phyloP scores from a whole-genome alignment of 2,888 invertebrate species.

The Orthonychiurus folsomi region DNA sequence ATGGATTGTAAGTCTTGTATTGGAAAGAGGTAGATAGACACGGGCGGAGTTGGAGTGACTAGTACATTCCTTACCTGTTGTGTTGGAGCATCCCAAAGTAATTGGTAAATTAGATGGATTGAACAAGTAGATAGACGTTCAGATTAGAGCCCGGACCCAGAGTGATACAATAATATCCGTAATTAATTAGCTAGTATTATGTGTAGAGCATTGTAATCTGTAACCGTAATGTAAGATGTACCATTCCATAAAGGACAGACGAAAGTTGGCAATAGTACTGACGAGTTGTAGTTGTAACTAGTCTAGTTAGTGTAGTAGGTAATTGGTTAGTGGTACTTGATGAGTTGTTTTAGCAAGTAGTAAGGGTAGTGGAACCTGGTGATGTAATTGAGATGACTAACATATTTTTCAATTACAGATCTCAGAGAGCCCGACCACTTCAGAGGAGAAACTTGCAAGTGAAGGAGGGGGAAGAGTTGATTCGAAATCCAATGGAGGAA shows the following conservation, averaged over 20 bases:
- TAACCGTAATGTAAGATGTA: too few relatives aligned
- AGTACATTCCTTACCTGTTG: too few relatives aligned
- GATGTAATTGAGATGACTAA: background rate
- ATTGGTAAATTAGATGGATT: background rate
- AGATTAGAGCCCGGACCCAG: too few relatives aligned
- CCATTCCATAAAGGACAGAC: background rate
- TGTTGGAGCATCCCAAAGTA: background rate
- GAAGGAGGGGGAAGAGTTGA: too few relatives aligned
- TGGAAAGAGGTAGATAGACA: conserved; percentile 12
- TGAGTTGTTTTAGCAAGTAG: background rate
- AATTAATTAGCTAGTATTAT: too few relatives aligned
- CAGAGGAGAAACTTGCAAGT: background rate
- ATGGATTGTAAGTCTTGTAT: conserved; percentile 41
- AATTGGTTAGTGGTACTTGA: background rate
- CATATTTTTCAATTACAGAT: background rate
- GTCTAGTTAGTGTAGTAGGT: background rate
- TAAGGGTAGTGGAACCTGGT: background rate
- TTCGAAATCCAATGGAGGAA: too few relatives aligned
- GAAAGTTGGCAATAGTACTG: too few relatives aligned
- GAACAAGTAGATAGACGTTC: too few relatives aligned
- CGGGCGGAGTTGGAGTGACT: background rate
- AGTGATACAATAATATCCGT: too few relatives aligned
- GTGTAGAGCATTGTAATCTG: too few relatives aligned
- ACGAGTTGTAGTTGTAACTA: too few relatives aligned
- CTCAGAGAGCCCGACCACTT: background rate